These are phyloP conservation scores for Pararge aegeria DNA, from an alignment of 1,140 invertebrate genomes.

Conservation along the genomic window DNA sequence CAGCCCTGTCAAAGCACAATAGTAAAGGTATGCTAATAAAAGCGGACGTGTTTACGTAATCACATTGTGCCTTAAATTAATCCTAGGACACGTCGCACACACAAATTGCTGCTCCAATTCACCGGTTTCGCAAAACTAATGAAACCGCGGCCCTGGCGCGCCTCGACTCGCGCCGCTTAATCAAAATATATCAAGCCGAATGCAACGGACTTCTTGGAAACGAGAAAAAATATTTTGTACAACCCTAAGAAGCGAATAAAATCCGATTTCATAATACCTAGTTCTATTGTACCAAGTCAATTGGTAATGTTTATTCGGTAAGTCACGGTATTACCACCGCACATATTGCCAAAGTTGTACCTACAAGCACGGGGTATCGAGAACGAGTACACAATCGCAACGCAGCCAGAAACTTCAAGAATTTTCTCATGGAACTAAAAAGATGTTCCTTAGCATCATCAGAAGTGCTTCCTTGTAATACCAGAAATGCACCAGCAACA, in stretches of 20 bases:
- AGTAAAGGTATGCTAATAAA: constrained; percentile 18
- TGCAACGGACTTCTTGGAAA: neutral
- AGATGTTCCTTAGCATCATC: too few species aligned
- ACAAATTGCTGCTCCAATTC: constrained; percentile 74
- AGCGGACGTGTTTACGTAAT: constrained; percentile 39
- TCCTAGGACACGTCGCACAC: constrained; percentile 59
- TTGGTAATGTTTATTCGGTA: too few species aligned
- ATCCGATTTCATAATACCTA: neutral
- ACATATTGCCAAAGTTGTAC: too few species aligned
- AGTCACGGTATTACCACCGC: too few species aligned
- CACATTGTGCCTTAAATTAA: constrained; percentile 49
- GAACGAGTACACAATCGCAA: too few species aligned
- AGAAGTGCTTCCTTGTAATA: too few species aligned
- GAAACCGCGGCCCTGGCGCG: constrained; percentile 51
- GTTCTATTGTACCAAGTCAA: too few species aligned
- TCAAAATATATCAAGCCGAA: constrained; percentile 4
- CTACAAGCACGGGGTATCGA: too few species aligned
- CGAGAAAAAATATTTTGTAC: neutral
- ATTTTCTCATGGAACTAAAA: too few species aligned
- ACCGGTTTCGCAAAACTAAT: constrained; percentile 65
- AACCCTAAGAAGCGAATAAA: neutral
- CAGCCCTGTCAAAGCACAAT: constrained; percentile 6
- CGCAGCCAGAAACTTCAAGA: too few species aligned
- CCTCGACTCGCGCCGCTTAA: constrained; percentile 23
- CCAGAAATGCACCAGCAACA: too few species aligned